Evolutionary conservation across 1,140 invertebrate genomes (phyloP), one percentile per base, ranked within the genome.

Genomic region (Aphelenchoides avenae): DNA sequence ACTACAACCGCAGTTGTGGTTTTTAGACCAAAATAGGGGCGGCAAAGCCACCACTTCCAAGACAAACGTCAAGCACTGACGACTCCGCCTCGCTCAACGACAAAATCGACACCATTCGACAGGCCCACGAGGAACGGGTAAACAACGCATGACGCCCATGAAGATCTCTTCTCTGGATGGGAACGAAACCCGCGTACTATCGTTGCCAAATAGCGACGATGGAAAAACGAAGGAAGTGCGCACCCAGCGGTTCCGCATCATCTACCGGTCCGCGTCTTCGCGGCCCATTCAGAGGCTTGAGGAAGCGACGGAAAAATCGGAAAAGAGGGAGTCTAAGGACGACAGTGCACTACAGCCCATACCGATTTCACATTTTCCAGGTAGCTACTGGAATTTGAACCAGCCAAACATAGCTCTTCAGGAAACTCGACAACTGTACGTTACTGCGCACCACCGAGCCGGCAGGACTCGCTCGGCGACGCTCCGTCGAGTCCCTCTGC

Each of bases 31-130:
- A 41, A 41, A 41, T 41, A 41, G 3, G 7, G 39, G 24, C 63
- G 7, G 4, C 29, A 11, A 70, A 70, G 31, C 67, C 67, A 1
- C 67, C 67, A 27, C 40, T 70, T 15, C 67, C 67, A 26, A 26
- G 51, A 3, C 54, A 57, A 52, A 20, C 22, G 13, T 57, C 54
- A 11, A 49, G 46, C 57, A 50, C 34, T 20, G 58, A 61, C 42
- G 58, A 60, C n/a, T n/a, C n/a, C 3, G 27, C 33, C 18, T 33
- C 37, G 24, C 26, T 61, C 18, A 61, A 61, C 41, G 57, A 61
- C 15, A 61, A 64, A 36, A 54, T 66, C 20, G 57, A 59, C 44
- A 54, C 41, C 7, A 69, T 69, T 31, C 47, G 65, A 30, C 27
- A 50, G 49, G 64, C 64, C 20, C 59, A 68, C 52, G 62, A 66